Conservation (phyloP, 2,113 vertebrate genomes). For the Sylvia atricapilla region DNA sequence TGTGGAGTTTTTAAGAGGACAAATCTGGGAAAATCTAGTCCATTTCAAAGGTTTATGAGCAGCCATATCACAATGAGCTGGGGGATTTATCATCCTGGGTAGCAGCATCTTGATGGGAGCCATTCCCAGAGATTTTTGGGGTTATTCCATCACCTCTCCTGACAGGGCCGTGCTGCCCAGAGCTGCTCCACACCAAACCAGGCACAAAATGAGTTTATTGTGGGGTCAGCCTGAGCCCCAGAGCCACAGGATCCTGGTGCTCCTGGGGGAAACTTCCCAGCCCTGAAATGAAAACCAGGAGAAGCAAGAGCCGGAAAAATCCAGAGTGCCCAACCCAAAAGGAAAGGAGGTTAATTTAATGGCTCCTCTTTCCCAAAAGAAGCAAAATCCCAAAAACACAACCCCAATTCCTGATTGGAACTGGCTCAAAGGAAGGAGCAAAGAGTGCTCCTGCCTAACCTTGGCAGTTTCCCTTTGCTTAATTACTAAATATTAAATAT, state of each 20-base stretch:
- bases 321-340: background rate
- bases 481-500: background rate
- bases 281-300: background rate
- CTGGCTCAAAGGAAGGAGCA: background rate
- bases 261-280: background rate
- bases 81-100: background rate
- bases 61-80: background rate
- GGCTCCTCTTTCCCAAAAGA: background rate
- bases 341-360: fast-evolving
- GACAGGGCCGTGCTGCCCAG: background rate
- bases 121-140: background rate
- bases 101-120: background rate
- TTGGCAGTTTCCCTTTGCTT: background rate
- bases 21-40: background rate
- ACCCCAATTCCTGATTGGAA: background rate
- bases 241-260: background rate
- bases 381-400: background rate
- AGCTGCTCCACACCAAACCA: background rate
- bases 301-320: background rate
- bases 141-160: background rate
- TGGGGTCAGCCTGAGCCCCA: background rate
- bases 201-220: background rate
- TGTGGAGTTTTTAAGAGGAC: background rate
- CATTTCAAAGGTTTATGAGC: background rate
- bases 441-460: background rate